These are phyloP conservation scores for Oscheius sp. DNA, from an alignment of 2,888 invertebrate species.

Conservation along the genomic window DNA sequence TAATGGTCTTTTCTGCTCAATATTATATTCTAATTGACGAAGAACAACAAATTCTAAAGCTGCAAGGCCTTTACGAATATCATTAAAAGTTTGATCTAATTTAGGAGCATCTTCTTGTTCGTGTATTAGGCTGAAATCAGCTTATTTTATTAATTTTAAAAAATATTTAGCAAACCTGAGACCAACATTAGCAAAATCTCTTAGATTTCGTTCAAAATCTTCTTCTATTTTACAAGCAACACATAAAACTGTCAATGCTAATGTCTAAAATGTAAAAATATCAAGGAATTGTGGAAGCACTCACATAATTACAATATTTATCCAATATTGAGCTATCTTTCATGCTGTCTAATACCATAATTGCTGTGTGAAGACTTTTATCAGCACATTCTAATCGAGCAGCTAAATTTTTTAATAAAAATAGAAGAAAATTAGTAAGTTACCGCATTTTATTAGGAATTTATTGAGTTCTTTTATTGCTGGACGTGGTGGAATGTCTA, in stretches of 20 bases:
- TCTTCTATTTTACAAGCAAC: slow-evolving; percentile 40
- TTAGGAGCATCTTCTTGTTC: slow-evolving; percentile 5
- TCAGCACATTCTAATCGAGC: slow-evolving; percentile 40
- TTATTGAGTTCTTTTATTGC: slow-evolving; percentile 3
- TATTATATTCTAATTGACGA: slow-evolving; percentile 31
- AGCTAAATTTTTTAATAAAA: slow-evolving; percentile 25
- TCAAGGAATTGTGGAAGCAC: slow-evolving; percentile 6
- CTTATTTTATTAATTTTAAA: not conserved
- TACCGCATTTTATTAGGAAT: slow-evolving; percentile 28
- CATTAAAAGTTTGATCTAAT: slow-evolving; percentile 9
- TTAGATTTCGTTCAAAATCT: slow-evolving; percentile 24
- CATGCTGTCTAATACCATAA: slow-evolving; percentile 39
- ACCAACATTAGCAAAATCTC: slow-evolving; percentile 40
- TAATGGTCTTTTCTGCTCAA: slow-evolving; percentile 34
- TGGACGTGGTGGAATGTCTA: not conserved
- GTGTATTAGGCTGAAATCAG: slow-evolving; percentile 35
- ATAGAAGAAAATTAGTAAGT: not conserved
- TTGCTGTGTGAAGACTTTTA: slow-evolving; percentile 39
- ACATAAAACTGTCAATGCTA: slow-evolving; percentile 31
- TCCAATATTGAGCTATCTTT: slow-evolving; percentile 29
- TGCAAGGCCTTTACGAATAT: slow-evolving; percentile 29
- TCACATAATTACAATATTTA: slow-evolving; percentile 43
- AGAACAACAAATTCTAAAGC: slow-evolving; percentile 39
- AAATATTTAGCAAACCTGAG: slow-evolving; percentile 7
- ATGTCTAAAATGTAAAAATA: slow-evolving; percentile 28